Evolutionary conservation across 1,140 invertebrate genomes (phyloP).

Genomic region (Lineus longissimus): DNA sequence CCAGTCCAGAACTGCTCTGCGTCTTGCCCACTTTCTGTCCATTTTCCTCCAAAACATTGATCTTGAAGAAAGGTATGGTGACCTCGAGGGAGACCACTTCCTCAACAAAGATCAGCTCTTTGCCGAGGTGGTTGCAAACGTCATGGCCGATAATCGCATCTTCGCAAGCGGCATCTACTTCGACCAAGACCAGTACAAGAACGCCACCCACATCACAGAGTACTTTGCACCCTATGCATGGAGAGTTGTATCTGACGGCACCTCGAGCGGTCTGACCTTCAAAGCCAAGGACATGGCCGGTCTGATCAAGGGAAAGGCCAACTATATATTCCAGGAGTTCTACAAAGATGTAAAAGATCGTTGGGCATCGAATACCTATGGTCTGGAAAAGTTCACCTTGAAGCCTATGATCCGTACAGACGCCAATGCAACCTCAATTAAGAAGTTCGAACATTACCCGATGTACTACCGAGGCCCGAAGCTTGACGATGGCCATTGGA

Average conservation of each 20-base stretch:
- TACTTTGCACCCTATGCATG: slow-evolving; percentile 91
- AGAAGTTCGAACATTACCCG: slow-evolving; percentile 67
- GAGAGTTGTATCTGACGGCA: slow-evolving; percentile 67
- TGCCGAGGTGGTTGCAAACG: slow-evolving; percentile 73
- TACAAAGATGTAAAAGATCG: slow-evolving; percentile 82
- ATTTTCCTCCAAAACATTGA: slow-evolving; percentile 90
- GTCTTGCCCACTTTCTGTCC: slow-evolving; percentile 91
- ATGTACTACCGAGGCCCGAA: slow-evolving; percentile 65
- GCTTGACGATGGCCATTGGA: slow-evolving; percentile 80
- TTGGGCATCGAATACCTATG: slow-evolving; percentile 91
- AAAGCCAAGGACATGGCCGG: slow-evolving; percentile 48
- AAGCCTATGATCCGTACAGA: slow-evolving; percentile 90
- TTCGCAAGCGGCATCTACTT: slow-evolving; percentile 90
- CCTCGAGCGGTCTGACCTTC: slow-evolving; percentile 66
- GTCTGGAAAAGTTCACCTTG: slow-evolving; percentile 84
- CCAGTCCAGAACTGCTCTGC: slow-evolving; percentile 89
- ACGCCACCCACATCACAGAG: slow-evolving; percentile 61
- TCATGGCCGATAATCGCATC: slow-evolving; percentile 80
- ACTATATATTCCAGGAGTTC: slow-evolving; percentile 80
- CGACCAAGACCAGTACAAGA: slow-evolving; percentile 91
- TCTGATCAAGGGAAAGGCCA: slow-evolving; percentile 51
- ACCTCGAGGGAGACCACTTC: slow-evolving; percentile 59
- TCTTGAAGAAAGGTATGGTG: slow-evolving; percentile 85
- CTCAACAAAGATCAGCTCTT: slow-evolving; percentile 50
- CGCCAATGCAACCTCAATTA: slow-evolving; percentile 56